Percentiles rank a stretch among this genome's conserved stretches.
Conservation (phyloP, 2,797 vertebrate species). For the Apogon hyalosoma region DNA sequence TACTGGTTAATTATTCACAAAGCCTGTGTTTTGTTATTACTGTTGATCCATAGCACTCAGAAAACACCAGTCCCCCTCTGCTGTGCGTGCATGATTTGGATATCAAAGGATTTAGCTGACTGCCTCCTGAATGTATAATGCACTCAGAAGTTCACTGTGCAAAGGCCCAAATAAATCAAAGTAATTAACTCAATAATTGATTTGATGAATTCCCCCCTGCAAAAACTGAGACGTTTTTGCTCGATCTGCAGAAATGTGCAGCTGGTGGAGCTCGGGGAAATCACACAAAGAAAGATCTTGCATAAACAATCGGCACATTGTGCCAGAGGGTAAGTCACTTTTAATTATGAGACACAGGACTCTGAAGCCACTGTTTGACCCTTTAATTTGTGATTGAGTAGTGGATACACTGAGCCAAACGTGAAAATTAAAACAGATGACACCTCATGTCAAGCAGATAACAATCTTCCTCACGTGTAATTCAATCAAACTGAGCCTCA, state of each 20-base stretch:
- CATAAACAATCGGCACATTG: slow-evolving; percentile 67
- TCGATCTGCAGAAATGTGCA: slow-evolving; percentile 64
- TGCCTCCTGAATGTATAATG: slow-evolving; percentile 62
- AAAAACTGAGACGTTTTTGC: slow-evolving; percentile 71
- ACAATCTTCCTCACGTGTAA: slow-evolving; percentile 19
- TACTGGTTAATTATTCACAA: slow-evolving; percentile 69
- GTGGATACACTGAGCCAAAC: slow-evolving; percentile 36
- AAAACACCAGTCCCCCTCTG: slow-evolving; percentile 56
- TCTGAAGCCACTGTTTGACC: slow-evolving; percentile 34
- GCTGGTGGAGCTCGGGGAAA: slow-evolving; percentile 44
- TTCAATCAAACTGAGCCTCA: slow-evolving; percentile 8
- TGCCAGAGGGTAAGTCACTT: slow-evolving; percentile 60
- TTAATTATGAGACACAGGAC: slow-evolving; percentile 69
- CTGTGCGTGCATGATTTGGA: slow-evolving; percentile 56
- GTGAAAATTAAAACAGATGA: slow-evolving; percentile 14
- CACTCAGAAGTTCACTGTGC: slow-evolving; percentile 61
- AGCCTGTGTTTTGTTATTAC: slow-evolving; percentile 58
- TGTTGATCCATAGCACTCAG: slow-evolving; percentile 68
- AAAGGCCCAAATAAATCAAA: slow-evolving; percentile 80
- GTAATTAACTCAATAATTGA: slow-evolving; percentile 83
- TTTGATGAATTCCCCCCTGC: slow-evolving; percentile 67
- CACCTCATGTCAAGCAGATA: slow-evolving; percentile 43
- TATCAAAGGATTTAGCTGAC: slow-evolving; percentile 68
- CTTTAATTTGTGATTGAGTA: slow-evolving; percentile 59
- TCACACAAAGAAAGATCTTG: slow-evolving; percentile 45